Base-by-base conservation (phyloP, 2,797 vertebrate genomes). In the Manis javanica region DNA sequence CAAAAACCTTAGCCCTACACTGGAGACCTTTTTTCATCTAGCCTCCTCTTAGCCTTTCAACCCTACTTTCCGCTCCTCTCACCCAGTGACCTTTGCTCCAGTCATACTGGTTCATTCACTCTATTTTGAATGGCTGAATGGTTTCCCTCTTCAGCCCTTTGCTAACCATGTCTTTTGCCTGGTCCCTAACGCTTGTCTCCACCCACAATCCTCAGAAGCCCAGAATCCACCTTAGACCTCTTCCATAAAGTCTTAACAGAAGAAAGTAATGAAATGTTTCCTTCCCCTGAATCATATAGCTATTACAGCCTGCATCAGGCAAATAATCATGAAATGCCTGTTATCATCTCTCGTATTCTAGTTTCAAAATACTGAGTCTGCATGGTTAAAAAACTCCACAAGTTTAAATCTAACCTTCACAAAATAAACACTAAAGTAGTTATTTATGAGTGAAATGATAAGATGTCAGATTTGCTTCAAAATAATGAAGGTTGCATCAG, bases 361-460 rank as follows among this genome's bases (percentile, higher is more conserved):
- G 12, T 55, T 72, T n/a, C 93, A 64, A 85, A 94, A 68, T 34
- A 91, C 7, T 90, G 29, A 94, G 37, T 46, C n/a, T 46, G 4
- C 51, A 39, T 29, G 19, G 14, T 63, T 74, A 85, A 57, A 90
- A 81, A 88, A 78, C 57, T 37, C 86, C 51, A 82, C 61, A 81
- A 71, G 34, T 87, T 95, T 87, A 87, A 93, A 93, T 37, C 13
- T 49, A 31, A 86, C 26, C 26, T 88, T 83, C 61, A 78, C 61
- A 85, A 95, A 87, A 9, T 81, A 14, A 24, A 71, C 31, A 69
- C 0, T 74, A 9, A 97, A 51, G 37, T 49, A 42, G 1, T 69
- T 83, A 83, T 59, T 96, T 82, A 72, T n/a, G 23, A 95, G 90
- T 91, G 61, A 96, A 95, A 85, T 89, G 53, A 59, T 14, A 39